A percentile compares a stretch with the other conserved stretches of the same genome.
These are phyloP conservation scores for Chirona hameri DNA, from an alignment of 2,888 invertebrate species.

Conservation along the genomic window DNA sequence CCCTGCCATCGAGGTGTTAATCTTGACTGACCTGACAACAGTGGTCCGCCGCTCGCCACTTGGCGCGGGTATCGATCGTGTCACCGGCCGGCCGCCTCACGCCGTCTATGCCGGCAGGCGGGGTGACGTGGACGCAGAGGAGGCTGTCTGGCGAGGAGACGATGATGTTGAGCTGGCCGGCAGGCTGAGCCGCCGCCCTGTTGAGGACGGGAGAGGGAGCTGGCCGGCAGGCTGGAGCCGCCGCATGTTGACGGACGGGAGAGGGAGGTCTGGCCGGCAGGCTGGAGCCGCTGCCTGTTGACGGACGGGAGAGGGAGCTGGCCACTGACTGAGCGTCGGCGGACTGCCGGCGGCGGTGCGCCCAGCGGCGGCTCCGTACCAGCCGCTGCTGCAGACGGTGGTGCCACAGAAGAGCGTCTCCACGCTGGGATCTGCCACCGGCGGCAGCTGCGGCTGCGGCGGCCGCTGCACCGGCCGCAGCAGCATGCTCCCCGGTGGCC, in stretches of 20 bases:
- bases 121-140: too few relatives aligned
- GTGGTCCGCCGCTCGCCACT: background rate
- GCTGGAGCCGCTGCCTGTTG: background rate
- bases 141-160: too few relatives aligned
- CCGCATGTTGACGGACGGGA: too few relatives aligned
- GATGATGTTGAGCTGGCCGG: background rate
- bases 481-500: background rate
- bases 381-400: background rate
- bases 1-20: background rate
- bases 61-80: background rate
- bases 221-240: too few relatives aligned
- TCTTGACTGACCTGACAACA: background rate
- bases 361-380: background rate
- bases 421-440: background rate
- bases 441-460: background rate
- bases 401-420: background rate
- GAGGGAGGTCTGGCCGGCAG: background rate
- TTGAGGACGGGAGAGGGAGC: too few relatives aligned
- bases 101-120: background rate
- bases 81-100: background rate
- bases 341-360: background rate
- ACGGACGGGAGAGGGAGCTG: background rate
- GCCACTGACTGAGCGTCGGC: background rate
- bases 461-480: constrained; percentile 2
- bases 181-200: too few relatives aligned